These are phyloP conservation scores for Volucella inflata DNA, from an alignment of 2,888 invertebrate species.

Conservation along the genomic window DNA sequence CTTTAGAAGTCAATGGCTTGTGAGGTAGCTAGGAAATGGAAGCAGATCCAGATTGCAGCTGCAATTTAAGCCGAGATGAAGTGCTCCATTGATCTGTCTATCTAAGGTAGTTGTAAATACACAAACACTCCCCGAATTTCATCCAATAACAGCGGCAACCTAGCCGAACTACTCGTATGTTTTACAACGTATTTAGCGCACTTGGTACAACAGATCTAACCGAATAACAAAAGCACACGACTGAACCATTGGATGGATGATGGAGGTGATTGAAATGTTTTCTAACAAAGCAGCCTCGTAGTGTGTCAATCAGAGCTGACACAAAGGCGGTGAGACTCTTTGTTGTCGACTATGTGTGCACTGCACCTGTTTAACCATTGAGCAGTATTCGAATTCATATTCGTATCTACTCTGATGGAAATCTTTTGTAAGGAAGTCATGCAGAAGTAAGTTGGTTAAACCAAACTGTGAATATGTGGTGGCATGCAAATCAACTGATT, in stretches of 20 bases:
- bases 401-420: not conserved
- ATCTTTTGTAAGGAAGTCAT: slow-evolving; percentile 22
- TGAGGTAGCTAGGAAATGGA: slow-evolving; percentile 30
- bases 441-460: no score
- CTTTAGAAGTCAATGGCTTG: slow-evolving; percentile 2
- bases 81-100: slow-evolving; percentile 67
- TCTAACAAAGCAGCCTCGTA: slow-evolving; percentile 55
- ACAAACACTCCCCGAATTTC: slow-evolving; percentile 62
- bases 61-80: slow-evolving; percentile 60
- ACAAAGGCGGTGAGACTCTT: slow-evolving; percentile 56
- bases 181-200: slow-evolving; percentile 67
- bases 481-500: slow-evolving; percentile 22
- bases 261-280: slow-evolving; percentile 69
- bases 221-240: slow-evolving; percentile 34
- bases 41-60: slow-evolving; percentile 56
- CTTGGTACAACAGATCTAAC: not conserved
- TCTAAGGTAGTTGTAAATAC: slow-evolving; percentile 36
- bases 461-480: not conserved
- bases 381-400: no score
- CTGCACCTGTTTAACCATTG: slow-evolving; percentile 47
- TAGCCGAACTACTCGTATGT: slow-evolving; percentile 26
- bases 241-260: slow-evolving; percentile 24
- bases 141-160: not conserved
- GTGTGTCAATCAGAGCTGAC: slow-evolving; percentile 65
- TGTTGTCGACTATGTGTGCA: slow-evolving; percentile 36